These are phyloP conservation scores for Ambastaia sidthimunki DNA, from an alignment of 2,797 vertebrate species.

Conservation along the genomic window DNA sequence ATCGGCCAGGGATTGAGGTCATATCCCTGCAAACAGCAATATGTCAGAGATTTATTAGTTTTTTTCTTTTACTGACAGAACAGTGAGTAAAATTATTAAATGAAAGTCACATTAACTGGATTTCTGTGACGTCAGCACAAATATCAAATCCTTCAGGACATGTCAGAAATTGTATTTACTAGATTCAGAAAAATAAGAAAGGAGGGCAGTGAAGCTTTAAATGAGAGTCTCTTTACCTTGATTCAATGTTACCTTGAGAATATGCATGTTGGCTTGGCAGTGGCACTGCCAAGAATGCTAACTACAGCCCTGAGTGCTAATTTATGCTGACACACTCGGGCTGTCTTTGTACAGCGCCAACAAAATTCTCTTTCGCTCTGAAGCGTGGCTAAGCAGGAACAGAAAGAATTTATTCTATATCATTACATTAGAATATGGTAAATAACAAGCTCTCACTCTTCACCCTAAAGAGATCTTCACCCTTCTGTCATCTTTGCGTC, in stretches of 20 bases:
- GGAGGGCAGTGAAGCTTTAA: background rate
- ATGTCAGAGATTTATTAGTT: constrained; percentile 24
- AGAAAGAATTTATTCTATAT: background rate
- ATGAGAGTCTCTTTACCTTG: background rate
- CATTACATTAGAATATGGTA: background rate
- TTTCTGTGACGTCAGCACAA: background rate
- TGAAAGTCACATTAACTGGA: background rate
- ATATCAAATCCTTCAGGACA: constrained; percentile 1
- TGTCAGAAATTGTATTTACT: background rate
- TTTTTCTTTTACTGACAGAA: constrained; percentile 20
- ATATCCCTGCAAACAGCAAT: constrained; percentile 31
- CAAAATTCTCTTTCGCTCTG: constrained; percentile 7
- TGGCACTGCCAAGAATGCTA: constrained; percentile 42
- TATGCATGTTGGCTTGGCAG: constrained; percentile 30
- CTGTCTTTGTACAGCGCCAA: constrained; percentile 21
- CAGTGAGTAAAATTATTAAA: constrained; percentile 22
- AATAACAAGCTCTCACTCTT: background rate
- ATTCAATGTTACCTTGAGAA: constrained; percentile 43
- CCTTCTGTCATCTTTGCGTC: background rate
- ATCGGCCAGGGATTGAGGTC: constrained; percentile 29
- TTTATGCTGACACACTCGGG: constrained; percentile 35
- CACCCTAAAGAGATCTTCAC: background rate
- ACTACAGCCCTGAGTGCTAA: constrained; percentile 29
- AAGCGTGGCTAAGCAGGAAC: background rate
- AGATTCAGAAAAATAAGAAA: background rate